Percentiles rank a stretch among this genome's conserved stretches.
Conservation (phyloP, 1,140 invertebrate species). For the Leptonema lineaticorne region DNA sequence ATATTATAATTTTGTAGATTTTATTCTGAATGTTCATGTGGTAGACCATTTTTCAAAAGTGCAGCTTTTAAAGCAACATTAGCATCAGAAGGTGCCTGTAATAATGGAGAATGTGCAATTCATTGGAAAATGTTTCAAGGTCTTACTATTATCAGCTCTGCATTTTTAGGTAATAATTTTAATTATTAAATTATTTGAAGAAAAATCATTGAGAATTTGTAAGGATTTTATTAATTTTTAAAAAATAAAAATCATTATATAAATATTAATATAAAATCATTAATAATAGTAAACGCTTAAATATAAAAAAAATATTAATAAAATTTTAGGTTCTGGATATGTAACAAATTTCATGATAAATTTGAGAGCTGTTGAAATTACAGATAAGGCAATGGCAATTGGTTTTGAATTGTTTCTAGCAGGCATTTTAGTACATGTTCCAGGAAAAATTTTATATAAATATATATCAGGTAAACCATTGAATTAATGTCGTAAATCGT, state of each 20-base stretch:
- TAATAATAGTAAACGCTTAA: no score
- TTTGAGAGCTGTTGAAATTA: conserved; percentile 54
- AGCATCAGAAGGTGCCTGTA: conserved; percentile 60
- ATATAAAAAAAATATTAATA: background rate
- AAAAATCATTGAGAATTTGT: background rate
- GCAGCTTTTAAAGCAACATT: conserved; percentile 33
- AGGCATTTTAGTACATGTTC: conserved; percentile 57
- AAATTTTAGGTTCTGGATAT: conserved; percentile 47
- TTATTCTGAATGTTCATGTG: conserved; percentile 59
- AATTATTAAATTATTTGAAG: background rate
- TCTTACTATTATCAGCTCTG: conserved; percentile 48
- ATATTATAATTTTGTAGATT: conserved; percentile 44
- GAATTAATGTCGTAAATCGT: background rate
- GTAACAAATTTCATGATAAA: conserved; percentile 60
- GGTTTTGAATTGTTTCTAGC: conserved; percentile 58
- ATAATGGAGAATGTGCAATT: conserved; percentile 52
- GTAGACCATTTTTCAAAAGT: conserved; percentile 16
- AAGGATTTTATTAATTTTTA: background rate
- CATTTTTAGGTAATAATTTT: conserved; percentile 45
- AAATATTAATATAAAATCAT: no score
- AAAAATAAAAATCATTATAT: background rate
- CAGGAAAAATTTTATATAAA: conserved; percentile 59
- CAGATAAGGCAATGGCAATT: conserved; percentile 62
- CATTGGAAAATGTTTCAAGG: conserved; percentile 60
- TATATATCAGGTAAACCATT: conserved; percentile 50